Conservation (phyloP, 1,140 invertebrate genomes). For the Glossosoma conforme region DNA sequence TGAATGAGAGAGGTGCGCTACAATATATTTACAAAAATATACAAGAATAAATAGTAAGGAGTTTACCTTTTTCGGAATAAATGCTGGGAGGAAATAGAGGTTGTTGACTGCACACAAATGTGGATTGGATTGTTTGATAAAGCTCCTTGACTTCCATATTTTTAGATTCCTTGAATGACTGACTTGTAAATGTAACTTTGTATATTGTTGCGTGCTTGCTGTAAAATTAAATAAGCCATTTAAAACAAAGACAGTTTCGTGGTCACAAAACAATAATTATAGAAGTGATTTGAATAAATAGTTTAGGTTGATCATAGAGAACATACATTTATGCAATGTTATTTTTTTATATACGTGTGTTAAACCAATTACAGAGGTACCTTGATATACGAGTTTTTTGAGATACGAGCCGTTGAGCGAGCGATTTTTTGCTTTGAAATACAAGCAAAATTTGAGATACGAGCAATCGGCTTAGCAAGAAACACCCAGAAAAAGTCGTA, state of each 20-base stretch:
- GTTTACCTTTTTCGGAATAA: constrained; percentile 18
- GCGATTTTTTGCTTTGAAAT: too few relatives aligned
- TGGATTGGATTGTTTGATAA: constrained; percentile 18
- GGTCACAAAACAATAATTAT: not conserved
- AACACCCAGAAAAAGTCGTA: too few relatives aligned
- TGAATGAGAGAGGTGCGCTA: too few relatives aligned
- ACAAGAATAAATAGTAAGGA: not conserved
- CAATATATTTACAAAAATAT: not conserved
- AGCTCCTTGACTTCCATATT: constrained; percentile 1
- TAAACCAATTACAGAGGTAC: too few relatives aligned
- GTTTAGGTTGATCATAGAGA: too few relatives aligned
- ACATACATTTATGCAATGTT: too few relatives aligned
- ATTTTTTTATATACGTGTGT: too few relatives aligned
- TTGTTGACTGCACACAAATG: constrained; percentile 28
- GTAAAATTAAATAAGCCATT: constrained; percentile 5
- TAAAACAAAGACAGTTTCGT: too few relatives aligned
- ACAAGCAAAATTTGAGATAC: too few relatives aligned
- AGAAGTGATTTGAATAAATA: constrained; percentile 3
- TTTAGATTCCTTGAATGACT: constrained; percentile 7
- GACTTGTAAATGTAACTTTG: constrained; percentile 21
- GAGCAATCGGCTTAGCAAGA: too few relatives aligned
- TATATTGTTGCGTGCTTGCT: constrained; percentile 29
- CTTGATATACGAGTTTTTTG: too few relatives aligned
- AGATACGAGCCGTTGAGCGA: too few relatives aligned
- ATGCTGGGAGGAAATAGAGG: constrained; percentile 23